These are phyloP conservation scores for Drosophila elegans DNA, from an alignment of 1,140 invertebrate species.

Conservation along the genomic window DNA sequence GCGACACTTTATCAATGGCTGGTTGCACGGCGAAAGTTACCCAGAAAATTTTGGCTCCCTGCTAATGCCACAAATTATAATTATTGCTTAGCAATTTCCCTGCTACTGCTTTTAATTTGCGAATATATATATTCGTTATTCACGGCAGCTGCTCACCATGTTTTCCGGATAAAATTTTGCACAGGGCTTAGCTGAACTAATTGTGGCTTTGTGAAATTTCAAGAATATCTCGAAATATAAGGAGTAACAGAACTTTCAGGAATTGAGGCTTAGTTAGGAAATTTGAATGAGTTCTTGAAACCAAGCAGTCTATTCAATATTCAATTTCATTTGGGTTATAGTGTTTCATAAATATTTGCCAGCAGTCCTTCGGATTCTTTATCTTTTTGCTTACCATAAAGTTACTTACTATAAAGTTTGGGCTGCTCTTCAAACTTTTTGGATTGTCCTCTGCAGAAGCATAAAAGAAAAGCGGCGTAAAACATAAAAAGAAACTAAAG, in stretches of 20 bases:
- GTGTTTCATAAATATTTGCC: constrained; percentile 41
- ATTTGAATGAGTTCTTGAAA: constrained; percentile 32
- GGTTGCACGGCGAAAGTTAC: constrained; percentile 9
- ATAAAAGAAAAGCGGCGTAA: constrained; percentile 21
- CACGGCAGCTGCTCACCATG: constrained; percentile 42
- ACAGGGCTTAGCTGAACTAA: constrained; percentile 35
- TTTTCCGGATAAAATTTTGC: constrained; percentile 18
- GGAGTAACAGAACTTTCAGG: no score
- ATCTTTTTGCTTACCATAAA: constrained; percentile 16
- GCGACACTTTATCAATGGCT: constrained; percentile 53
- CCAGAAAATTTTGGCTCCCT: constrained; percentile 28
- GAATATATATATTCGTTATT: constrained; percentile 30
- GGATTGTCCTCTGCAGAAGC: constrained; percentile 26
- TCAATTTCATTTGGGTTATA: constrained; percentile 22
- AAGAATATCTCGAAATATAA: background rate
- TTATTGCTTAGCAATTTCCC: constrained; percentile 75
- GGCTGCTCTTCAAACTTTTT: constrained; percentile 26
- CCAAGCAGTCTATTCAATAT: constrained; percentile 1
- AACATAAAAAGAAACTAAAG: constrained; percentile 48
- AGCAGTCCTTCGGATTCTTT: background rate
- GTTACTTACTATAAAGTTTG: constrained; percentile 40
- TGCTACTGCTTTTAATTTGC: constrained; percentile 56
- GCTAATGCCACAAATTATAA: constrained; percentile 77
- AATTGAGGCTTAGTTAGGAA: background rate
- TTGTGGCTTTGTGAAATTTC: constrained; percentile 29